phyloP scores from a whole-genome alignment of 2,888 invertebrate species.

The Leistus spinibarbis region DNA sequence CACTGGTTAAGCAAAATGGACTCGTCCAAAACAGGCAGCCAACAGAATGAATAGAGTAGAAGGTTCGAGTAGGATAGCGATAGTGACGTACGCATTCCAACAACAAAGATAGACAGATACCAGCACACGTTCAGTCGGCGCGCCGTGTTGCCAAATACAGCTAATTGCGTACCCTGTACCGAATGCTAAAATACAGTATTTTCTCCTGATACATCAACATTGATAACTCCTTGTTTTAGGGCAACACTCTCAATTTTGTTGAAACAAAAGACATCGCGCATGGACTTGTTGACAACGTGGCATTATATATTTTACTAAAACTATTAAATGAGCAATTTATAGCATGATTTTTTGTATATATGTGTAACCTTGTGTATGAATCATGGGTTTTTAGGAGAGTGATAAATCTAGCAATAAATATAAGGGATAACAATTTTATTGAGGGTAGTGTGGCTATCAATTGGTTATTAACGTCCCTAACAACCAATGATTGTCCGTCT shows the following conservation, averaged over 20 bases:
- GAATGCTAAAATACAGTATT: constrained; percentile 14
- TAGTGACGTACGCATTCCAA: background rate
- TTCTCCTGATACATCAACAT: constrained; percentile 16
- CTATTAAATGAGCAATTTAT: background rate
- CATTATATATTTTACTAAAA: background rate
- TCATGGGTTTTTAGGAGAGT: background rate
- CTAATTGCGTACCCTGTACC: constrained; percentile 4
- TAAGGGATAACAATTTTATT: constrained; percentile 4
- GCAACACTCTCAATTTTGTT: background rate
- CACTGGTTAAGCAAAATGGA: constrained; percentile 21
- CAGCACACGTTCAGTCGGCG: constrained; percentile 2
- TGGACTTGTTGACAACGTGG: background rate
- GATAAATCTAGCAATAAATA: constrained; percentile 7
- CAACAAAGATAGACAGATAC: constrained; percentile 2
- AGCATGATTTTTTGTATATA: constrained; percentile 4
- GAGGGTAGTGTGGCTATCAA: constrained; percentile 14
- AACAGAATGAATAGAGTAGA: constrained; percentile 25
- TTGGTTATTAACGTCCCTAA: constrained; percentile 3
- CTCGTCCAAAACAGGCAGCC: constrained; percentile 37
- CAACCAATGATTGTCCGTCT: constrained; percentile 21
- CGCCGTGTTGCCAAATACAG: constrained; percentile 23
- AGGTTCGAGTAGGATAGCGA: constrained; percentile 9
- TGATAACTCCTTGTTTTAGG: background rate
- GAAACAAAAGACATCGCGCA: background rate
- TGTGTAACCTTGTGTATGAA: background rate